These are phyloP conservation scores for Eutolmus rufibarbis DNA, from an alignment of 2,888 invertebrate genomes.

Conservation along the genomic window DNA sequence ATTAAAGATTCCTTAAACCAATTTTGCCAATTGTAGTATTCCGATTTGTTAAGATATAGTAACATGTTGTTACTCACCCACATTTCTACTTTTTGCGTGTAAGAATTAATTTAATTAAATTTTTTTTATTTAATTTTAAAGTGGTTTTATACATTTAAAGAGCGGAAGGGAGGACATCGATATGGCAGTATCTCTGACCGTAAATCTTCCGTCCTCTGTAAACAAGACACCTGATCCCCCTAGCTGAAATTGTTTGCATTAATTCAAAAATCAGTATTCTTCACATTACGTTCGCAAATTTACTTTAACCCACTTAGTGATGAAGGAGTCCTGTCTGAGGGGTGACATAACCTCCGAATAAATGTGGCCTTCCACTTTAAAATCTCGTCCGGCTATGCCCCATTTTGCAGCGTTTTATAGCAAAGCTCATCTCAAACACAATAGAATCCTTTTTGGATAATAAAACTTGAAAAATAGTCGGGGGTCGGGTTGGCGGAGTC, in stretches of 20 bases:
- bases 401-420: not conserved
- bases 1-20: too few relatives aligned
- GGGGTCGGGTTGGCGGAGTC: not conserved
- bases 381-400: not conserved
- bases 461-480: constrained; percentile 2
- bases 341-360: not conserved
- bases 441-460: constrained; percentile 17
- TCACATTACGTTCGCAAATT: not conserved
- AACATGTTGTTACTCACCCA: too few relatives aligned
- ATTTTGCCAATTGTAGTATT: too few relatives aligned
- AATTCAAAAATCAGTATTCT: not conserved
- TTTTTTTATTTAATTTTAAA: too few relatives aligned
- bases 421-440: not conserved
- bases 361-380: not conserved
- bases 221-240: not conserved
- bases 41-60: too few relatives aligned
- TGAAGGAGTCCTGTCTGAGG: not conserved
- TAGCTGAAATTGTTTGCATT: not conserved
- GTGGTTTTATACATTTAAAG: too few relatives aligned
- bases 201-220: not conserved
- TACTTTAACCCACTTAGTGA: not conserved
- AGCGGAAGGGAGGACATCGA: not conserved
- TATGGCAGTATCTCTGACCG: not conserved
- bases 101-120: too few relatives aligned
- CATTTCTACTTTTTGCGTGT: too few relatives aligned